phyloP scores from a whole-genome alignment of 2,888 invertebrate genomes.

The Eustalomyia histrio region DNA sequence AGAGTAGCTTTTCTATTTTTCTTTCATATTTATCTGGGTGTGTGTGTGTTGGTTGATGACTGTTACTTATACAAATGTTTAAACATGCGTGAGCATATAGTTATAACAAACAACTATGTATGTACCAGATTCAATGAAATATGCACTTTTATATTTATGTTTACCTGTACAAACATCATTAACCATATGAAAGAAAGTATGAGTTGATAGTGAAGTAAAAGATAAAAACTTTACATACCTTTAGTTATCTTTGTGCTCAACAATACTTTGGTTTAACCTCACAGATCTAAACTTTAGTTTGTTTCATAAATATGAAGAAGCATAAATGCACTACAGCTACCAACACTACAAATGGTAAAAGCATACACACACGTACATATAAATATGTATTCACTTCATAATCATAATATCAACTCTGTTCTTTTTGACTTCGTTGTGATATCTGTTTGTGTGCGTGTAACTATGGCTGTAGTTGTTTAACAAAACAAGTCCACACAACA shows the following conservation, averaged over 20 bases:
- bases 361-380: not conserved
- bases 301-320: conserved; percentile 31
- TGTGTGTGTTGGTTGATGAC: not conserved
- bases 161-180: conserved; percentile 28
- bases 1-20: conserved; percentile 46
- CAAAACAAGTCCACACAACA: too few relatives aligned
- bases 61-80: conserved; percentile 5
- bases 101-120: conserved; percentile 22
- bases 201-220: conserved; percentile 18
- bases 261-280: conserved; percentile 50
- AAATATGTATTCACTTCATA: conserved; percentile 4
- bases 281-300: conserved; percentile 44
- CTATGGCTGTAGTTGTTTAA: too few relatives aligned
- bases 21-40: conserved; percentile 12
- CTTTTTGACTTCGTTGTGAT: too few relatives aligned
- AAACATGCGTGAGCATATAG: not conserved
- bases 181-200: conserved; percentile 25
- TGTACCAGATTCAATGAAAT: conserved; percentile 28
- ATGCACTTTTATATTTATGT: conserved; percentile 37
- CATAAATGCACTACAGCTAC: conserved; percentile 9
- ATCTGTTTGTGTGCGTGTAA: too few relatives aligned
- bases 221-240: conserved; percentile 42
- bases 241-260: conserved; percentile 37
- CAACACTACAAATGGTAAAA: not conserved
- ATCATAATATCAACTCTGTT: conserved; percentile 22